Conservation (phyloP, 2,797 vertebrate species). For the Tragelaphus oryx region DNA sequence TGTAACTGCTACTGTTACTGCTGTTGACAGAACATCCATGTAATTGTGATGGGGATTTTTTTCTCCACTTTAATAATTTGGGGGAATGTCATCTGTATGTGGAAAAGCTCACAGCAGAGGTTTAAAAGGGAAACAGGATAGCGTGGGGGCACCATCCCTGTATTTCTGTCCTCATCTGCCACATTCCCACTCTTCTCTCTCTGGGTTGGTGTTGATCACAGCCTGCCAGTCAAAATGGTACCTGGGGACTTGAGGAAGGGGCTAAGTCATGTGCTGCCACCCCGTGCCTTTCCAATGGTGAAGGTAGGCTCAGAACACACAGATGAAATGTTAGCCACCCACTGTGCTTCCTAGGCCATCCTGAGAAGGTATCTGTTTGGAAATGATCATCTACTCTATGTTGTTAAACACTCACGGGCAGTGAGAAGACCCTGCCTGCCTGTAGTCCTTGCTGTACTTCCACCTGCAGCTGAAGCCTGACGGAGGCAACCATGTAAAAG, state of each 20-base stretch:
- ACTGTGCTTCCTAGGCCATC: background rate
- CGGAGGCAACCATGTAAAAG: background rate
- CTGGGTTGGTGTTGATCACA: background rate
- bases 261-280: background rate
- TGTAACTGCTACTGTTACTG: constrained; percentile 76
- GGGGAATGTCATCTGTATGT: constrained; percentile 46
- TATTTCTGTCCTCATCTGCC: background rate
- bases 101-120: background rate
- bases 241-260: background rate
- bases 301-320: background rate
- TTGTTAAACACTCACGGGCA: background rate
- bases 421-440: background rate
- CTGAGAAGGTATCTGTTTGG: background rate
- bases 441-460: constrained; percentile 7
- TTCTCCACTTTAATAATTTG: constrained; percentile 62
- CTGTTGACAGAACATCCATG: constrained; percentile 69
- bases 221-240: background rate
- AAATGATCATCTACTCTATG: background rate
- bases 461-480: background rate
- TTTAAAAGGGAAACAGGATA: background rate
- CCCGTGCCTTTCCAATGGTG: background rate
- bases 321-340: background rate
- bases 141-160: background rate
- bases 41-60: constrained; percentile 49
- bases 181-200: background rate